phyloP scores from a whole-genome alignment of 2,113 vertebrate genomes.

The Struthio camelus region DNA sequence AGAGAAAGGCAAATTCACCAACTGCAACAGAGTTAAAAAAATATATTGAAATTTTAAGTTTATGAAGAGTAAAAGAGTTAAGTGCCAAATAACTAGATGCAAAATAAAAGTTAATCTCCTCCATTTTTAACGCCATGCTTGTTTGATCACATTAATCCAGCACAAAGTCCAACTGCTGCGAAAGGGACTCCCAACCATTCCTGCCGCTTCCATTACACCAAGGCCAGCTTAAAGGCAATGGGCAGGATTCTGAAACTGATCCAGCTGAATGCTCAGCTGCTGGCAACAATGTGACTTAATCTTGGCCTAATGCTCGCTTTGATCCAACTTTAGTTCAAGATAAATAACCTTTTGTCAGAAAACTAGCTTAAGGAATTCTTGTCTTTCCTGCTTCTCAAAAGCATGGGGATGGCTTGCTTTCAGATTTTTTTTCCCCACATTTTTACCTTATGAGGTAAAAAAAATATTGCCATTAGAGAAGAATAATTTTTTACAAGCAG shows the following conservation, averaged over 20 bases:
- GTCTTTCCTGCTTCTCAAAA: conserved; percentile 10
- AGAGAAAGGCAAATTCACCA: not conserved
- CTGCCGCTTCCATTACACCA: not conserved
- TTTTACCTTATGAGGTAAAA: not conserved
- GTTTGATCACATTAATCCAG: not conserved
- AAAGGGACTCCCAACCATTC: not conserved
- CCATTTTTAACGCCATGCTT: not conserved
- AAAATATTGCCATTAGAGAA: not conserved
- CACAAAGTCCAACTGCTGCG: not conserved
- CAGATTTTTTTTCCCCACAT: no score
- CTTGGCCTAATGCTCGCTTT: not conserved
- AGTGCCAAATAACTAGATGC: not conserved
- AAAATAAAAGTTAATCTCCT: not conserved
- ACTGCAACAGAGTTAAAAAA: not conserved
- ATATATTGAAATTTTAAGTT: not conserved
- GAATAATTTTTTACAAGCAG: not conserved
- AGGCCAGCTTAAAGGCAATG: not conserved
- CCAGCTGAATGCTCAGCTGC: not conserved
- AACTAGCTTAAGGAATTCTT: not conserved
- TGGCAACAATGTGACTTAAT: not conserved
- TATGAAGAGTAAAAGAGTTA: not conserved
- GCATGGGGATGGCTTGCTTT: not conserved
- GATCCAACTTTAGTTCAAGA: not conserved
- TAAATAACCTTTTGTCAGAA: not conserved
- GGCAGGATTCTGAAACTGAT: not conserved